phyloP scores from a whole-genome alignment of 2,888 invertebrate genomes.

The Tortricodes alternella region DNA sequence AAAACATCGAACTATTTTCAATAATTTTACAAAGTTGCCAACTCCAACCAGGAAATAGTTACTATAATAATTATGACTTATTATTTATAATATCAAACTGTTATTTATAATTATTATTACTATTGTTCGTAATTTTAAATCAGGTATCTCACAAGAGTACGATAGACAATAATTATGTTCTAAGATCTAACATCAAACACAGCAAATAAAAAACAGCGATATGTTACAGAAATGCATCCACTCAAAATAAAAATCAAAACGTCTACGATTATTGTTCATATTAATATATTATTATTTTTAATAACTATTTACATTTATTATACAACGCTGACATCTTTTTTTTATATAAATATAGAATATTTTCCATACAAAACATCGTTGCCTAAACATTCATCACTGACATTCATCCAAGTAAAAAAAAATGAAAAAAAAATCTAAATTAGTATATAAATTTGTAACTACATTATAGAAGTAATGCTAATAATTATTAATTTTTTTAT shows the following conservation, averaged over 20 bases:
- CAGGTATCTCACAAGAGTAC: constrained; percentile 58
- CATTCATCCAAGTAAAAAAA: constrained; percentile 10
- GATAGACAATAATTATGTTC: constrained; percentile 12
- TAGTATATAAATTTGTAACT: no score
- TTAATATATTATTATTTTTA: constrained; percentile 34
- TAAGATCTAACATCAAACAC: constrained; percentile 71
- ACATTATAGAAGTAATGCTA: no score
- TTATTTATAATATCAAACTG: constrained; percentile 14
- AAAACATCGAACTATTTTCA: constrained; percentile 24
- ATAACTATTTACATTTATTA: constrained; percentile 38
- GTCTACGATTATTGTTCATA: constrained; percentile 37
- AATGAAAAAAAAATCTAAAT: no score
- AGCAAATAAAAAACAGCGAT: constrained; percentile 65
- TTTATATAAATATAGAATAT: constrained; percentile 56
- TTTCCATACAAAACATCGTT: constrained; percentile 44
- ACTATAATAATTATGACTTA: constrained; percentile 10
- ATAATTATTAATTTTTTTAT: no score
- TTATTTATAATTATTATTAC: constrained; percentile 6
- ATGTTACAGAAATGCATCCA: constrained; percentile 62
- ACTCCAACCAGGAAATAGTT: background rate
- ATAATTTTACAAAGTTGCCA: constrained; percentile 1
- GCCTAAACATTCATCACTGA: background rate
- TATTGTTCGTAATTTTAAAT: constrained; percentile 43
- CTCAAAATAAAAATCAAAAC: constrained; percentile 39
- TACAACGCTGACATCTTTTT: constrained; percentile 29